Conservation (phyloP, 2,113 vertebrate genomes). For the Peucedramus taeniatus region DNA sequence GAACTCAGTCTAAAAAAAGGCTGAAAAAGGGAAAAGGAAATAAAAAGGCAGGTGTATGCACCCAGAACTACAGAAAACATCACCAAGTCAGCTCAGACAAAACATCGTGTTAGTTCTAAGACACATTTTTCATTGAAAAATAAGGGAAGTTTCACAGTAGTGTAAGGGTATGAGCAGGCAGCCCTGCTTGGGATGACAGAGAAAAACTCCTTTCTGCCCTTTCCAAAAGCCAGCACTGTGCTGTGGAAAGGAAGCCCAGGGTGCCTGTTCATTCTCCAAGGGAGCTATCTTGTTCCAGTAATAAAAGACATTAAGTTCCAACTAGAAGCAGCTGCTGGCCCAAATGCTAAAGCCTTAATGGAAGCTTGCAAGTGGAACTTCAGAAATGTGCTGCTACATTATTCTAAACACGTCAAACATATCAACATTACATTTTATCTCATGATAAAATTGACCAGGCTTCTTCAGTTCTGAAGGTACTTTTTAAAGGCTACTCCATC, state of each 20-base stretch:
- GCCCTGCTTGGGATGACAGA: not conserved
- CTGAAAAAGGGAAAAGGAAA: not conserved
- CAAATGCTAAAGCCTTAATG: not conserved
- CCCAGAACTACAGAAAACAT: not conserved
- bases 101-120: not conserved
- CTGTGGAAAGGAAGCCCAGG: not conserved
- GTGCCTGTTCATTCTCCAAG: not conserved
- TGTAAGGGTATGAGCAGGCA: not conserved
- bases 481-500: not conserved
- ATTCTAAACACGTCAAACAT: not conserved
- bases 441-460: not conserved
- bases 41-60: not conserved
- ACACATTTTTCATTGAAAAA: not conserved
- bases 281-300: not conserved
- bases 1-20: not conserved
- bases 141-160: not conserved
- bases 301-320: not conserved
- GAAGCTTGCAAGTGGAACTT: not conserved
- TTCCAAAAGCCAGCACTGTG: not conserved
- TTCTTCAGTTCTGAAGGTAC: not conserved
- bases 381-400: not conserved
- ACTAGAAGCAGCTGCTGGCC: not conserved
- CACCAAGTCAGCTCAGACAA: not conserved
- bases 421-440: not conserved
- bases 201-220: not conserved